Percentiles rank a stretch among this genome's conserved stretches.
Conservation (phyloP, 2,888 invertebrate genomes). For the Tachystola acroxantha region DNA sequence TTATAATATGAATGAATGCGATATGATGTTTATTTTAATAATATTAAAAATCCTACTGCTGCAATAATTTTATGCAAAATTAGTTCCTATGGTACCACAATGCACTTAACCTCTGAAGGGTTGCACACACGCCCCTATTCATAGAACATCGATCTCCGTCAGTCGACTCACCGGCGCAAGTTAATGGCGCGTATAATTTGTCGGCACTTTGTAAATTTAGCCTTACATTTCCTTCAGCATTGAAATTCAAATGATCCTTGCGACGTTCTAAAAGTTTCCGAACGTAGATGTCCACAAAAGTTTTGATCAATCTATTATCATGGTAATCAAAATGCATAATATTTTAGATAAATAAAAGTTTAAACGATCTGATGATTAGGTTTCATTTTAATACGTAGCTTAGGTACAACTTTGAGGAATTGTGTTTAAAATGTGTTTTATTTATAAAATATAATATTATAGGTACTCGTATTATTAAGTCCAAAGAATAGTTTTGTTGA, state of each 20-base stretch:
- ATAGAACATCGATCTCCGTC: constrained; percentile 14
- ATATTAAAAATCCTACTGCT: no score
- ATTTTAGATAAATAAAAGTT: not conserved
- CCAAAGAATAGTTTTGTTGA: no score
- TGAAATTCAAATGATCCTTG: constrained; percentile 22
- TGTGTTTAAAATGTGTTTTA: no score
- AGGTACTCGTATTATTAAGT: no score
- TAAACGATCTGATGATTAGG: no score
- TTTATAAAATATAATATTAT: no score
- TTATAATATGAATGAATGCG: no score
- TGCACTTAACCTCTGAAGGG: not conserved
- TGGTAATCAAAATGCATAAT: constrained; percentile 4
- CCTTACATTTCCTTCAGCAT: constrained; percentile 19
- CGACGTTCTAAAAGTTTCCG: not conserved
- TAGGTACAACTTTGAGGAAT: no score
- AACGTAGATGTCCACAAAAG: not conserved
- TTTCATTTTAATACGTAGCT: no score
- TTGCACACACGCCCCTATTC: constrained; percentile 6
- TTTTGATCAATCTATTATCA: constrained; percentile 6
- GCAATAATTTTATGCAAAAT: no score
- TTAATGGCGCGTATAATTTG: constrained; percentile 18
- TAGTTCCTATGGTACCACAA: no score
- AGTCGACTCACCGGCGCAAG: not conserved
- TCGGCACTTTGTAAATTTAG: constrained; percentile 1
- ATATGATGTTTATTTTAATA: no score